Percentiles rank a stretch among this genome's conserved stretches.
Conservation (phyloP, 2,888 invertebrate genomes). For the Eustalomyia histrio region DNA sequence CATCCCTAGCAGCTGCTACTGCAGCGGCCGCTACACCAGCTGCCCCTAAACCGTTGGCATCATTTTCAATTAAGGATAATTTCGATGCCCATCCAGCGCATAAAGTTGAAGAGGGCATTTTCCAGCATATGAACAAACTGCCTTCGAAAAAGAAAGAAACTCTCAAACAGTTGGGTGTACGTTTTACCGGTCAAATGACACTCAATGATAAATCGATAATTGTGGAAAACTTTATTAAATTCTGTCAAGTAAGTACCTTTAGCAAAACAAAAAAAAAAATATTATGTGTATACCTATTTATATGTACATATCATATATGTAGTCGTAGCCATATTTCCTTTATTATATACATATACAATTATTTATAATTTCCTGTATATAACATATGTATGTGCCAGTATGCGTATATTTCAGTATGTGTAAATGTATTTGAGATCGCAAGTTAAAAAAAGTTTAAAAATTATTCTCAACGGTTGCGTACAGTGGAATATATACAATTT, state of each 20-base stretch:
- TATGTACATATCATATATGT: conserved; percentile 5
- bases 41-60: conserved; percentile 76
- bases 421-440: no score
- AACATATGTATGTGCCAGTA: not conserved
- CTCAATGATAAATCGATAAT: conserved; percentile 79
- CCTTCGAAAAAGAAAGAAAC: conserved; percentile 79
- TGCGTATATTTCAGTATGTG: not conserved
- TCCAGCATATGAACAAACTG: conserved; percentile 79
- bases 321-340: not conserved
- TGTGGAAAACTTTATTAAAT: conserved; percentile 79
- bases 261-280: conserved; percentile 10
- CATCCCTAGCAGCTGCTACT: conserved; percentile 24
- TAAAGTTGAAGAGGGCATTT: conserved; percentile 79
- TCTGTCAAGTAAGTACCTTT: conserved; percentile 75
- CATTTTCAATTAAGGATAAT: conserved; percentile 78
- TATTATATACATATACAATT: not conserved
- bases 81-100: conserved; percentile 79
- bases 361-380: not conserved
- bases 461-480: not conserved
- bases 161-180: conserved; percentile 77
- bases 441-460: no score
- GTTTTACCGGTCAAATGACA: conserved; percentile 79
- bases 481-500: not conserved
- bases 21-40: conserved; percentile 66
- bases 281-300: conserved; percentile 5